Base-by-base conservation (phyloP, 2,888 invertebrate species). In the Drosophila demipolita region DNA sequence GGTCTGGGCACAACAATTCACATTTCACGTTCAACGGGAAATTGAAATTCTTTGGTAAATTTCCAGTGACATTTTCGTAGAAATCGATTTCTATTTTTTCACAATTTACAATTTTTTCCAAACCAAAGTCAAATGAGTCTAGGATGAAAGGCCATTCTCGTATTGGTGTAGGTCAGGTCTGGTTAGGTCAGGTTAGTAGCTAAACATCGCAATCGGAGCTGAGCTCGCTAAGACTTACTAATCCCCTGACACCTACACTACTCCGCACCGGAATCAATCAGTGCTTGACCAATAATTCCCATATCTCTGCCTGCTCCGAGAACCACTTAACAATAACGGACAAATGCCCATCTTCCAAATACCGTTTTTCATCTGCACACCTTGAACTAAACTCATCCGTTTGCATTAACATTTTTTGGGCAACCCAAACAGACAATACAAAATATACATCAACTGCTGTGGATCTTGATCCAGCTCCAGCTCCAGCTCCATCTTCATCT, bases 11-110 rank as follows among this genome's bases (percentile, higher is more conserved):
- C 40, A 33, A 35, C 68, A 35, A 55, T 40, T 69, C 62, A 38
- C 17, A 38, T 53, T 70, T 40, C 72, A 69, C 53, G 38, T 53
- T 32, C 26, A 35, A 45, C 8, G 35, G 36, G 59, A 72, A 72
- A 67, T 60, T 35, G n/a, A 50, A 66, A 76, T 78, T 65, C 73
- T 62, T 73, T 61, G 63, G 78, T 78, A 73, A 73, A 78, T 78
- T 78, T 73, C 78, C 82, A 55, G 38, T 78, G 78, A 78, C 78
- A 73, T 66, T 73, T 73, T 82, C 54, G 57, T 62, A 50, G 64
- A 66, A 78, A 78, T 72, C 66, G 67, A 77, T 77, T 77, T 75
- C 62, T 40, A 66, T 71, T 54, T 40, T 45, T 11, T 4, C 45
- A 23, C 45, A 45, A 45, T 45, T 45, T 45, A 15, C 15, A 2